Evolutionary conservation across 1,140 invertebrate genomes (phyloP).

Genomic region (Zaprionus africanus): DNA sequence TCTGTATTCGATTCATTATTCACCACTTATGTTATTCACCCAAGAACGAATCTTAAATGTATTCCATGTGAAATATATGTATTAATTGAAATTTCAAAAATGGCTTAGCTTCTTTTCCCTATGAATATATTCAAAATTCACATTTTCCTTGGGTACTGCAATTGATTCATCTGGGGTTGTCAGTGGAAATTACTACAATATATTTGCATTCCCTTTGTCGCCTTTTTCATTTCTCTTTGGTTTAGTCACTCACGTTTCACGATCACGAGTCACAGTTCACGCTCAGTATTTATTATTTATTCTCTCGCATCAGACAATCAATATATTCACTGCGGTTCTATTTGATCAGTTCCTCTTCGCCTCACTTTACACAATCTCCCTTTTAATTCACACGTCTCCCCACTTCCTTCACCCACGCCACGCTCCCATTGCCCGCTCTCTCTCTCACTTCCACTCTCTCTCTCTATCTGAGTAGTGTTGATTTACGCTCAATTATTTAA

Average conservation of each 20-base stretch:
- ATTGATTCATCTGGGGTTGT: too few species aligned
- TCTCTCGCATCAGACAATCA: background rate
- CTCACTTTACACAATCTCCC: background rate
- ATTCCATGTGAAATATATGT: background rate
- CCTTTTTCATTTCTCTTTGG: background rate
- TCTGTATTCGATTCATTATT: background rate
- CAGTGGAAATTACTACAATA: background rate
- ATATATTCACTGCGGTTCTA: background rate
- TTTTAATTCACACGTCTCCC: background rate
- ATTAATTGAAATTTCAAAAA: background rate
- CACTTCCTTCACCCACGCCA: background rate
- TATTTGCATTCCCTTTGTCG: background rate
- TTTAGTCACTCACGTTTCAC: background rate
- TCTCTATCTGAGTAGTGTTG: background rate
- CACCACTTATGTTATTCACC: background rate
- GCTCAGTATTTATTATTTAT: background rate
- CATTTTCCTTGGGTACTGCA: background rate
- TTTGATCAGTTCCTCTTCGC: background rate
- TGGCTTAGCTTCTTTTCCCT: too few species aligned
- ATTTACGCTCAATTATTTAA: conserved; percentile 1
- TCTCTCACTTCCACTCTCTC: background rate
- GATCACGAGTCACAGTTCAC: background rate
- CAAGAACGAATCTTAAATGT: background rate
- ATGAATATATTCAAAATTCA: background rate
- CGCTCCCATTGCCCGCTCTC: background rate